Percentiles rank a stretch among this genome's conserved stretches.
Conservation (phyloP, 2,888 invertebrate genomes). For the Erannis defoliaria region DNA sequence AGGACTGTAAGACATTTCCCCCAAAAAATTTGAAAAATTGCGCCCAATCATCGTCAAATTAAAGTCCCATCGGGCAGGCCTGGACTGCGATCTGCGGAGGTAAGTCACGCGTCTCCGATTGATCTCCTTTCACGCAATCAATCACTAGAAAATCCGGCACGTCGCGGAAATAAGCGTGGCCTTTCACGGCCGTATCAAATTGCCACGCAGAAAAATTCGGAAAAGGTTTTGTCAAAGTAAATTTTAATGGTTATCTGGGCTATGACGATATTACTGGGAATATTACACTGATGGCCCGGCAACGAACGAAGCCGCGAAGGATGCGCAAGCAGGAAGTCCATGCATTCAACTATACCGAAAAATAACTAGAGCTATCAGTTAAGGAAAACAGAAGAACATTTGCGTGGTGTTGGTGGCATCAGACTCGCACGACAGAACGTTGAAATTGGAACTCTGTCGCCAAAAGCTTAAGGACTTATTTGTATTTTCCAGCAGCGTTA, state of each 20-base stretch:
- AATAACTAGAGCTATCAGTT: too few species aligned
- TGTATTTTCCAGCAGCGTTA: too few species aligned
- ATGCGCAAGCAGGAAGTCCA: too few species aligned
- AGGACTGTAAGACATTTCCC: not conserved
- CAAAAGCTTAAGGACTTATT: too few species aligned
- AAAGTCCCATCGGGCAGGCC: constrained; percentile 18
- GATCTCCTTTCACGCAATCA: constrained; percentile 32
- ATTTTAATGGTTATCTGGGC: not conserved
- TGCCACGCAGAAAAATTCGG: constrained; percentile 1
- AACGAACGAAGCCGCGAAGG: too few species aligned
- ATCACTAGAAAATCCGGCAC: constrained; percentile 34
- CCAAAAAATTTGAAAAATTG: not conserved
- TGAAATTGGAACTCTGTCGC: too few species aligned
- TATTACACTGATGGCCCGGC: not conserved
- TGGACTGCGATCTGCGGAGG: constrained; percentile 19
- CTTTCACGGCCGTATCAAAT: constrained; percentile 28
- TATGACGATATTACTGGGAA: not conserved
- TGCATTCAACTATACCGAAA: too few species aligned
- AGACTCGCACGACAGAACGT: too few species aligned
- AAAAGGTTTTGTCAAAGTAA: constrained; percentile 6
- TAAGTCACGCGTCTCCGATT: constrained; percentile 28
- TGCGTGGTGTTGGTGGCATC: too few species aligned
- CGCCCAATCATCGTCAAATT: constrained; percentile 18
- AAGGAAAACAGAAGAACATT: too few species aligned
- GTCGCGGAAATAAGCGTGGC: constrained; percentile 26